These are phyloP conservation scores for Caenorhabditis sinica DNA, from an alignment of 2,888 invertebrate genomes.

Conservation along the genomic window DNA sequence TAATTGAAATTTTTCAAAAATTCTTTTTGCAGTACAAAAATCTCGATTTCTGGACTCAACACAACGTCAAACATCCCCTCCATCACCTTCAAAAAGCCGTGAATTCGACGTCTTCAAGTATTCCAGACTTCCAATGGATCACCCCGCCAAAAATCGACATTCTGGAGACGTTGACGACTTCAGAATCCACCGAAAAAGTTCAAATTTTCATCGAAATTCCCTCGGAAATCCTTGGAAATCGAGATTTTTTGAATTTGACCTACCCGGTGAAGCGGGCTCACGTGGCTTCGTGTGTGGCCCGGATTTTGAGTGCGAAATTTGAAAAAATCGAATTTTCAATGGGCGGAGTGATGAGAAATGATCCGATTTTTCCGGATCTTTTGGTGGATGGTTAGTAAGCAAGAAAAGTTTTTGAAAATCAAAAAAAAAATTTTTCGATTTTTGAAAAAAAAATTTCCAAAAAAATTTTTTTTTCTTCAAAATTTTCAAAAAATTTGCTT, in stretches of 20 bases:
- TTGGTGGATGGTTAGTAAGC: constrained; percentile 24
- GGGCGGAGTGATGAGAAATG: constrained; percentile 36
- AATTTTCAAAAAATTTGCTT: not conserved
- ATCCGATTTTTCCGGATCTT: constrained; percentile 46
- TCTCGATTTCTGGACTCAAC: constrained; percentile 56
- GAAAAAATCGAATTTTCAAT: constrained; percentile 25
- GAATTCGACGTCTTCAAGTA: constrained; percentile 47
- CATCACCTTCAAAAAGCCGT: constrained; percentile 41
- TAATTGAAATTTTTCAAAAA: no score
- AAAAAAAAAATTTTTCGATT: no score
- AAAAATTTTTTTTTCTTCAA: no score
- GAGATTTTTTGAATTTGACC: constrained; percentile 57
- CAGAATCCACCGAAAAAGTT: not conserved
- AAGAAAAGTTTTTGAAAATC: no score
- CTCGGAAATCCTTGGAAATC: constrained; percentile 54
- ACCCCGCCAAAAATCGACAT: constrained; percentile 44
- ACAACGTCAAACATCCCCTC: constrained; percentile 52
- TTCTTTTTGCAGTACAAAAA: constrained; percentile 59
- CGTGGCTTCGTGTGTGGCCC: no score
- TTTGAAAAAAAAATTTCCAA: no score
- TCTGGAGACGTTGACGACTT: not conserved
- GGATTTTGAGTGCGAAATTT: constrained; percentile 30
- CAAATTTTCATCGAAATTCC: constrained; percentile 60
- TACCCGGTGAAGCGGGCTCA: constrained; percentile 60
- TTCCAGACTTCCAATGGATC: constrained; percentile 43